A percentile compares a stretch with the other conserved stretches of the same genome.
These are phyloP conservation scores for Podarcis lilfordi DNA, from an alignment of 2,797 vertebrate species.

Conservation along the genomic window DNA sequence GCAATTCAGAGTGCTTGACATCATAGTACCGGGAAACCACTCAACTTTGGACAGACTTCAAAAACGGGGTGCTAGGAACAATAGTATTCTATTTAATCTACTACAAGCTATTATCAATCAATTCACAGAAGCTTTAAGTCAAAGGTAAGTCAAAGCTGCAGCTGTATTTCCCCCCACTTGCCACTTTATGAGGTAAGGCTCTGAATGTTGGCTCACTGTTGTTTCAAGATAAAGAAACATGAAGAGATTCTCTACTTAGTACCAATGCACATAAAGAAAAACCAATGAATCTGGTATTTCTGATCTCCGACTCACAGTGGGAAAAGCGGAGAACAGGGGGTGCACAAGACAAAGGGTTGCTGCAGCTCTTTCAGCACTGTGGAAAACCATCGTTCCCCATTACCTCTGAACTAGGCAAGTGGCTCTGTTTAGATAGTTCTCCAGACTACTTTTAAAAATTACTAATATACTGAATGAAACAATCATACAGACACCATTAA, in stretches of 20 bases:
- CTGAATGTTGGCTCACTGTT: not conserved
- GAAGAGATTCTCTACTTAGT: not conserved
- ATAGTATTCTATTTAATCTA: not conserved
- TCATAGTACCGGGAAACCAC: not conserved
- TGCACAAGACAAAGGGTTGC: not conserved
- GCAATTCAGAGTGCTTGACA: not conserved
- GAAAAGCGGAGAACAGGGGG: too few relatives aligned
- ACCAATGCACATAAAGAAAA: not conserved
- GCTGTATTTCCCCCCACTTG: not conserved
- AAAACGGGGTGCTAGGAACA: not conserved
- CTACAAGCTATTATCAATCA: not conserved
- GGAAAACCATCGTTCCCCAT: not conserved
- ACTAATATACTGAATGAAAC: not conserved
- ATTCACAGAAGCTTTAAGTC: not conserved
- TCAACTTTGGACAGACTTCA: not conserved
- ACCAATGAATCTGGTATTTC: not conserved
- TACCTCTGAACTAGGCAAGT: not conserved
- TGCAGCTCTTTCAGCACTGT: not conserved
- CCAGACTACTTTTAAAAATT: not conserved
- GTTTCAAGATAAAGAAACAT: not conserved
- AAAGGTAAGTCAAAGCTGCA: conserved; percentile 10
- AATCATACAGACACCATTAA: not conserved
- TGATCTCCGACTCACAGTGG: not conserved
- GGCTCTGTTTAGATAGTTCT: not conserved
- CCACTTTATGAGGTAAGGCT: not conserved